These are phyloP conservation scores for Drosophila guanche DNA, from an alignment of 1,140 invertebrate species.

Conservation along the genomic window DNA sequence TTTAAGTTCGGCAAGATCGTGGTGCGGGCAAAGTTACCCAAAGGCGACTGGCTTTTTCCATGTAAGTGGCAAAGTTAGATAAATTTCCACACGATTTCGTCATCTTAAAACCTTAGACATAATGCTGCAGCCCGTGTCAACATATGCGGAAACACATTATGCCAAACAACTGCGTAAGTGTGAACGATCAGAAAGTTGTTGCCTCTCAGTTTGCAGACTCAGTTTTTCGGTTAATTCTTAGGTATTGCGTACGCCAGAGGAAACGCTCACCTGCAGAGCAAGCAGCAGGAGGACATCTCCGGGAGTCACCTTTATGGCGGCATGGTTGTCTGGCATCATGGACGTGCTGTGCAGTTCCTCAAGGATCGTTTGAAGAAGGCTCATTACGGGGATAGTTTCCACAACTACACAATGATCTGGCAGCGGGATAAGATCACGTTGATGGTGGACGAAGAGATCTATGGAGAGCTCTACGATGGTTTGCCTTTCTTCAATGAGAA, in stretches of 20 bases:
- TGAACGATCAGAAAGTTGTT: not conserved
- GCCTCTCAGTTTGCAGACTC: too few species aligned
- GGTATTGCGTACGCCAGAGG: slow-evolving; percentile 65
- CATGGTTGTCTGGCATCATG: slow-evolving; percentile 53
- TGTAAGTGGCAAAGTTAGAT: slow-evolving; percentile 34
- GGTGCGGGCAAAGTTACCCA: slow-evolving; percentile 64
- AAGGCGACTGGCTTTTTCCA: slow-evolving; percentile 71
- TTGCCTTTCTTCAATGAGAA: slow-evolving; percentile 57
- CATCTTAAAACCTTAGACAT: slow-evolving; percentile 38
- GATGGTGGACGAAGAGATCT: slow-evolving; percentile 85
- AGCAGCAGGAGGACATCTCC: slow-evolving; percentile 57
- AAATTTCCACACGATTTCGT: not conserved
- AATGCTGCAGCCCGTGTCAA: slow-evolving; percentile 68
- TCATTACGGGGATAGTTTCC: slow-evolving; percentile 86
- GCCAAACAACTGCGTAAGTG: slow-evolving; percentile 68
- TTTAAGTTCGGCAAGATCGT: slow-evolving; percentile 70
- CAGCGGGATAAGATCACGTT: slow-evolving; percentile 84
- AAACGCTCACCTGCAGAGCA: slow-evolving; percentile 46
- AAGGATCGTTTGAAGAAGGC: slow-evolving; percentile 37
- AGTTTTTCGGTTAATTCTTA: slow-evolving; percentile 3
- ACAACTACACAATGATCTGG: slow-evolving; percentile 88
- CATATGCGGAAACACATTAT: slow-evolving; percentile 64
- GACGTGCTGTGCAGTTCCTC: slow-evolving; percentile 26
- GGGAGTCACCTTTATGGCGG: slow-evolving; percentile 63
- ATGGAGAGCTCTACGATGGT: slow-evolving; percentile 62